Conservation (phyloP, 2,888 invertebrate genomes). For the Agonopterix subpropinquella region DNA sequence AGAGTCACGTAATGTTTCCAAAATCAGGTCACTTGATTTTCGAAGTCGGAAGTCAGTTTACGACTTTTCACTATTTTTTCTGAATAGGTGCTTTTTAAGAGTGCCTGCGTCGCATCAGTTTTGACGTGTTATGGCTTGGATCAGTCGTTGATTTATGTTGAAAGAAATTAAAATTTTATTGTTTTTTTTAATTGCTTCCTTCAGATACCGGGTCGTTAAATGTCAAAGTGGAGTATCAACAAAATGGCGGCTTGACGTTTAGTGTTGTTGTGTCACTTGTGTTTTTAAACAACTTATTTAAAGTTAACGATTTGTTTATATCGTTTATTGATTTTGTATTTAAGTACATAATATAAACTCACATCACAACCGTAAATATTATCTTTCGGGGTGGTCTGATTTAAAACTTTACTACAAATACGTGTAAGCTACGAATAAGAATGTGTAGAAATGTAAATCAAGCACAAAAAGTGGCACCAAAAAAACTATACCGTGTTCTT, state of each 20-base stretch:
- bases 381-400: no score
- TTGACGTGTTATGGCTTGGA: constrained; percentile 28
- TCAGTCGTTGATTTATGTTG: constrained; percentile 32
- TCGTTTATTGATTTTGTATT: background rate
- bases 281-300: background rate
- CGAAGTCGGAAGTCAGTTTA: constrained; percentile 22
- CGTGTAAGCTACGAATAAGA: no score
- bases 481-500: no score
- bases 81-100: constrained; percentile 1
- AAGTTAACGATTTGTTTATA: no score
- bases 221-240: constrained; percentile 10
- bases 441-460: no score
- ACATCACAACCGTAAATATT: no score
- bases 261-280: background rate
- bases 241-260: constrained; percentile 13
- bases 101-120: constrained; percentile 23
- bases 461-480: no score
- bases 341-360: background rate
- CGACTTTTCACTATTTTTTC: constrained; percentile 6
- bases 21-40: constrained; percentile 32
- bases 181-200: constrained; percentile 53
- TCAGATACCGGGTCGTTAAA: constrained; percentile 32
- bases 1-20: background rate
- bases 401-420: no score
- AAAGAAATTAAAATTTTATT: constrained; percentile 46